These are phyloP conservation scores for Apodemia duryi DNA, from an alignment of 2,888 invertebrate genomes.

Conservation along the genomic window DNA sequence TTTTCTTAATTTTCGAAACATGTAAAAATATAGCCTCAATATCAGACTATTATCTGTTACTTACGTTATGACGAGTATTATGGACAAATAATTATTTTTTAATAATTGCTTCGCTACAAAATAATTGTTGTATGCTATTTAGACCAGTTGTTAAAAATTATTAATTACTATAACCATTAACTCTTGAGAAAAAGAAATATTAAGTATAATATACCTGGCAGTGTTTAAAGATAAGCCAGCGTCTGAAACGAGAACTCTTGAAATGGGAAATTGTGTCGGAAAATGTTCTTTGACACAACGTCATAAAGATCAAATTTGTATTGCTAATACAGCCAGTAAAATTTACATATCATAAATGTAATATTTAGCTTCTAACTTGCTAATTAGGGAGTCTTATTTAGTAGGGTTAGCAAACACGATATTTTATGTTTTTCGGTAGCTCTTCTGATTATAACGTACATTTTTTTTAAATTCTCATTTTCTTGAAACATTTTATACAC, in stretches of 20 bases:
- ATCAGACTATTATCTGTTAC: no score
- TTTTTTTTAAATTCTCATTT: no score
- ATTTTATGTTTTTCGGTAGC: no score
- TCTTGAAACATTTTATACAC: no score
- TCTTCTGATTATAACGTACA: no score
- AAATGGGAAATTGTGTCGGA: conserved; percentile 29
- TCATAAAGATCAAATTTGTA: conserved; percentile 49
- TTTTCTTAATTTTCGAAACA: no score
- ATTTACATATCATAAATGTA: conserved; percentile 78
- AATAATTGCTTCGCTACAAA: no score
- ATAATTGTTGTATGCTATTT: no score
- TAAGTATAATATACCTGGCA: conserved; percentile 12
- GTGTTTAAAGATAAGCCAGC: conserved; percentile 13
- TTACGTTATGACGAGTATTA: no score
- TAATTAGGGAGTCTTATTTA: conserved; percentile 69
- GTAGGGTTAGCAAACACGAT: conserved; percentile 47
- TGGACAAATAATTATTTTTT: no score
- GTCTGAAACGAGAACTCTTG: conserved; percentile 29
- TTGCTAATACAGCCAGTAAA: conserved; percentile 47
- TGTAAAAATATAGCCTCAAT: no score
- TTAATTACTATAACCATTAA: conserved; percentile 4
- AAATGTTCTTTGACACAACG: conserved; percentile 39
- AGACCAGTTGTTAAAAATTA: neutral
- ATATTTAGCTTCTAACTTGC: conserved; percentile 76
- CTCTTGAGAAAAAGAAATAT: conserved; percentile 4